These are phyloP conservation scores for Amitus sp. DNA, from an alignment of 2,888 invertebrate genomes.

Conservation along the genomic window DNA sequence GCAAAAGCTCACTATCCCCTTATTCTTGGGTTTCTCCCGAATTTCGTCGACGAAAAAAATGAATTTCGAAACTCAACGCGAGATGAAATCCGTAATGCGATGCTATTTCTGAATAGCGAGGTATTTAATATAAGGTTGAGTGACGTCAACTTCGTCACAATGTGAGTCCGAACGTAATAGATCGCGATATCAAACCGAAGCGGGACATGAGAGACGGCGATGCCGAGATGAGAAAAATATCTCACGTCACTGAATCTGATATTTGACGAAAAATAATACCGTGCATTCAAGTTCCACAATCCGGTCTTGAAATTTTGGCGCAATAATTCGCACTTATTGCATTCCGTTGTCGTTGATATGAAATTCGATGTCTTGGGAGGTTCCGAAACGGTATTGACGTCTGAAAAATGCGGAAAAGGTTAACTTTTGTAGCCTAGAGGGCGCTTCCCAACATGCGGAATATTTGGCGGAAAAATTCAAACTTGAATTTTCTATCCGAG, in stretches of 20 bases:
- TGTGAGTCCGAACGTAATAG: constrained; percentile 40
- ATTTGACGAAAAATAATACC: constrained; percentile 41
- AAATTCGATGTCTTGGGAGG: too few relatives aligned
- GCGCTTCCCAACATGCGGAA: too few relatives aligned
- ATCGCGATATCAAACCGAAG: constrained; percentile 37
- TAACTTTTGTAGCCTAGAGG: too few relatives aligned
- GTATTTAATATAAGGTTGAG: constrained; percentile 40
- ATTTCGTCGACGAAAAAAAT: constrained; percentile 59
- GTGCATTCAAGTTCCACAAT: constrained; percentile 33
- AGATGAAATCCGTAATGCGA: too few relatives aligned
- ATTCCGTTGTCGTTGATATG: too few relatives aligned
- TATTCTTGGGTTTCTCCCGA: too few relatives aligned
- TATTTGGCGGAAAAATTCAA: too few relatives aligned
- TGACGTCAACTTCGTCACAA: constrained; percentile 36
- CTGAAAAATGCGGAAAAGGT: too few relatives aligned
- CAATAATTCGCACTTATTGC: constrained; percentile 18
- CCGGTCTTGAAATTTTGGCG: constrained; percentile 23
- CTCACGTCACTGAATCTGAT: constrained; percentile 40
- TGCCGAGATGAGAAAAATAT: constrained; percentile 42
- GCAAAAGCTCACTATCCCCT: too few relatives aligned
- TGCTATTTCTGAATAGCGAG: constrained; percentile 22
- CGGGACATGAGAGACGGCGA: constrained; percentile 39
- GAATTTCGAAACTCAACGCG: too few relatives aligned
- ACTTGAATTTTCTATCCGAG: too few relatives aligned
- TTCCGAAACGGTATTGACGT: too few relatives aligned